Percentiles rank a stretch among this genome's conserved stretches.
Evolutionary conservation across 2,797 vertebrate genomes (phyloP).

Genomic region (Myripristis murdjan): DNA sequence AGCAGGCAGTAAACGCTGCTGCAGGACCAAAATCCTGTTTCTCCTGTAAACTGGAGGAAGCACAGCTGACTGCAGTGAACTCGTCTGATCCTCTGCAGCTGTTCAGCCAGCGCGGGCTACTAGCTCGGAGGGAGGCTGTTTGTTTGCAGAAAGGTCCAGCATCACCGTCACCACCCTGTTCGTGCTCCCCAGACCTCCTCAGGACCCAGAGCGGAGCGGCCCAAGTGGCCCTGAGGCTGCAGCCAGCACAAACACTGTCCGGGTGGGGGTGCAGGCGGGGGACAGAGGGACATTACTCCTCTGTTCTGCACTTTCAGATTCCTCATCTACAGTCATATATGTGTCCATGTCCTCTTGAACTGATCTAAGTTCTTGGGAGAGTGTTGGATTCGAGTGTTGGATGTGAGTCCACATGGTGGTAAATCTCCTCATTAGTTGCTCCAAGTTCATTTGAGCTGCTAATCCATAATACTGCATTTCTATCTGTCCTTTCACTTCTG

Average conservation of each 20-base stretch:
- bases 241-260: conserved; percentile 54
- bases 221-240: conserved; percentile 38
- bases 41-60: no score
- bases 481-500: no score
- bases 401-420: no score
- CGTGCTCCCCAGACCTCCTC: conserved; percentile 60
- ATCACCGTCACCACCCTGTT: conserved; percentile 55
- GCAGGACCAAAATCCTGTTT: no score
- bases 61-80: conserved; percentile 1
- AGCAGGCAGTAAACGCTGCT: conserved; percentile 2
- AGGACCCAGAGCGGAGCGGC: conserved; percentile 32
- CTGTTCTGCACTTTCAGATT: conserved; percentile 4
- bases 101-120: conserved; percentile 31
- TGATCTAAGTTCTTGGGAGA: neutral
- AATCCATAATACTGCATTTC: no score
- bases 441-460: no score
- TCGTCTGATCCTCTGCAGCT: conserved; percentile 63
- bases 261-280: neutral
- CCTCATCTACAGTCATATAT: neutral
- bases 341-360: neutral
- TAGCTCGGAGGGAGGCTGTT: conserved; percentile 50
- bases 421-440: no score
- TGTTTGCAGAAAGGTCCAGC: conserved; percentile 54
- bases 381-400: no score
- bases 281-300: conserved; percentile 17